Evolutionary conservation across 2,113 vertebrate genomes (phyloP), one percentile per base, ranked within the genome.

Genomic region (Plestiodon gilberti): DNA sequence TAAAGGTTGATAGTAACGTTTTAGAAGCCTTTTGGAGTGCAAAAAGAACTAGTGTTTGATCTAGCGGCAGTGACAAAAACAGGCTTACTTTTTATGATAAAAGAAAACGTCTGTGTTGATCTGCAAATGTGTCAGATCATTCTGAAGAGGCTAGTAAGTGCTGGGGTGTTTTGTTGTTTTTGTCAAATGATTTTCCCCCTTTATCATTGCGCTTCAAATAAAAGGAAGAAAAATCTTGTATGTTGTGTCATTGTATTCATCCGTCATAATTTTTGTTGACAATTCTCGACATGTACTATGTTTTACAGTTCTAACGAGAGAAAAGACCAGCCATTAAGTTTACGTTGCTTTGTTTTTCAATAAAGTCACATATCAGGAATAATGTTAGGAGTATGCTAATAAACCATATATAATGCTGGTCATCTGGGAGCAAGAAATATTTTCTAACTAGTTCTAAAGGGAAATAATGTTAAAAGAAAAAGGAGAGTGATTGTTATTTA

Each of bases 361-460:
- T 95, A 93, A 95, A 96, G 96, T 96, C 95, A 96, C 95, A 95
- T 96, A 96, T 96, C 96, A 96, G 94, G 90, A 96, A 90, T 95
- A 95, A 96, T 96, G 95, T 91, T 94, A 87, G 96, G 89, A 87
- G 86, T 95, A 96, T 96, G 95, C 95, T 97, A 96, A 97, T 97
- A 97, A 97, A 97, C 96, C 96, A 95, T 95, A 95, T 93, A 94
- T 96, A 96, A 95, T 93, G 95, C 92, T 93, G 95, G 96, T 95
- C 96, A 96, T 94, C 90, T 69, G 96, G 96, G 96, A 96, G 96
- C 92, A 95, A 97, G 96, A 97, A 97, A 97, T 97, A 96, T 97
- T 95, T 96, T 95, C 96, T 97, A 97, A 97, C 96, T 96, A 96
- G 96, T 97, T 97, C 96, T 97, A 96, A 97, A 96, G 96, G 96